These are phyloP conservation scores for Lasioglossum leucozonium DNA, from an alignment of 2,888 invertebrate genomes.

Conservation along the genomic window DNA sequence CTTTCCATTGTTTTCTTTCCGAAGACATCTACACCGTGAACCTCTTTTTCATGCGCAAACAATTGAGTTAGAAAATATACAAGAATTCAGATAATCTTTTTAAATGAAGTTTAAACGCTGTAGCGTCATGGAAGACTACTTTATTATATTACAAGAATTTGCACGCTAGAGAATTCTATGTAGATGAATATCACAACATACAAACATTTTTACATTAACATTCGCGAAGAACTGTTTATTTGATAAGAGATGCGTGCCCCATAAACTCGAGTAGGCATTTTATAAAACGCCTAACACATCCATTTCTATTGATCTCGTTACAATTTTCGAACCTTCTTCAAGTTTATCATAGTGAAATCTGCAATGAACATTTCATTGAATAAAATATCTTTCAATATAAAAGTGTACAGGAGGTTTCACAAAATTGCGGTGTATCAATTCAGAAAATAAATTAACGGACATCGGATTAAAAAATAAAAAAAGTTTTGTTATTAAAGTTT, in stretches of 20 bases:
- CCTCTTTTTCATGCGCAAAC: not conserved
- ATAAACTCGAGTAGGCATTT: not conserved
- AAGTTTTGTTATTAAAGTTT: no score
- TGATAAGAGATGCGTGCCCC: not conserved
- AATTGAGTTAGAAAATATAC: not conserved
- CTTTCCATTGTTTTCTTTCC: constrained; percentile 32
- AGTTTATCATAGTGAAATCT: not conserved
- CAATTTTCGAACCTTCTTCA: not conserved
- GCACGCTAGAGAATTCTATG: not conserved
- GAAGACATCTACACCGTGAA: not conserved
- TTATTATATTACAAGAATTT: not conserved
- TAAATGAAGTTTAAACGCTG: not conserved
- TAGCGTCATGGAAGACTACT: not conserved
- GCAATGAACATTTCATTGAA: constrained; percentile 18
- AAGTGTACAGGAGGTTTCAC: not conserved
- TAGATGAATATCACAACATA: not conserved
- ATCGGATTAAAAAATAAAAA: no score
- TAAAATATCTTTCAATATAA: not conserved
- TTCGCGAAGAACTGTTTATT: constrained; percentile 1
- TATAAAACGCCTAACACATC: not conserved
- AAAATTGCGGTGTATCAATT: not conserved
- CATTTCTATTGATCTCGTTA: not conserved
- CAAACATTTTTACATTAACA: not conserved
- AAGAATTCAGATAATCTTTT: not conserved
- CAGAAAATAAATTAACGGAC: not conserved